Percentiles rank a stretch among this genome's conserved stretches.
Evolutionary conservation across 2,888 invertebrate genomes (phyloP).

Genomic region (Apotomis capreana): DNA sequence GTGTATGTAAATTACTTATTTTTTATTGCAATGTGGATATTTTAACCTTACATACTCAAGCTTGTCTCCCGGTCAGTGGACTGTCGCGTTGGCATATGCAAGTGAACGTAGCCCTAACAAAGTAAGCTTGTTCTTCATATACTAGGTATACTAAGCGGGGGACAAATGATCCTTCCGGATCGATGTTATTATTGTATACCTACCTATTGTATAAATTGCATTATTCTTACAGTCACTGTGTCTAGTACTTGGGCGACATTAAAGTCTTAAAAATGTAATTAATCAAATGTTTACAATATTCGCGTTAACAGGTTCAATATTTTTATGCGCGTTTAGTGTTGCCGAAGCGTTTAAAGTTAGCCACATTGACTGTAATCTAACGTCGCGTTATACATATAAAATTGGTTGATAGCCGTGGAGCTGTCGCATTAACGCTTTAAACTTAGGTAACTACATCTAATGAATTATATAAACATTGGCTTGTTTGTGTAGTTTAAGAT

Average conservation of each 20-base stretch:
- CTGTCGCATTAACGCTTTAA: constrained; percentile 10
- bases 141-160: constrained; percentile 16
- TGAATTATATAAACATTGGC: constrained; percentile 25
- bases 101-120: constrained; percentile 22
- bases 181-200: constrained; percentile 25
- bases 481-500: constrained; percentile 28
- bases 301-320: too few species aligned
- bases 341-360: too few species aligned
- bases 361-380: constrained; percentile 1
- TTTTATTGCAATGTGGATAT: constrained; percentile 25
- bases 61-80: constrained; percentile 8
- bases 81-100: constrained; percentile 15
- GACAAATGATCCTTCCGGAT: constrained; percentile 7
- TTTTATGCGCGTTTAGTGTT: too few species aligned
- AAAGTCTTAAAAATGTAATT: too few species aligned
- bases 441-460: constrained; percentile 17
- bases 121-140: constrained; percentile 33
- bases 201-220: constrained; percentile 33
- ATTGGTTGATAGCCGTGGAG: constrained; percentile 5
- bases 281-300: too few species aligned
- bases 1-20: constrained; percentile 30
- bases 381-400: background rate
- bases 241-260: too few species aligned
- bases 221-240: background rate
- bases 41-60: constrained; percentile 20